phyloP scores from a whole-genome alignment of 2,888 invertebrate genomes.

The Ashinkailepas kermadecensis region DNA sequence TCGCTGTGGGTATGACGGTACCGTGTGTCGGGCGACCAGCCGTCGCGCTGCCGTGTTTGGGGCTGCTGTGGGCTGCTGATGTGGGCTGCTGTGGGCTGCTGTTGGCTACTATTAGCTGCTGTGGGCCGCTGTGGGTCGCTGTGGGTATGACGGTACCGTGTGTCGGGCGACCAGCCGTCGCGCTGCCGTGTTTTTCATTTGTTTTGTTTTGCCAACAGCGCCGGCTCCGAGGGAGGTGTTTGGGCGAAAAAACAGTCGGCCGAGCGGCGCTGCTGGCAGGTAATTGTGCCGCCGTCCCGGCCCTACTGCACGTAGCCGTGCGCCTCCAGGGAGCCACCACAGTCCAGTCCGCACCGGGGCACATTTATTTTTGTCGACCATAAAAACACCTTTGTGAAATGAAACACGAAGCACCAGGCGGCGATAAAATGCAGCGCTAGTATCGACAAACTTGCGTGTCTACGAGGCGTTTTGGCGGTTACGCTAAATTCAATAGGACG shows the following conservation, averaged over 20 bases:
- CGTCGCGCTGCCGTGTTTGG: too few species aligned
- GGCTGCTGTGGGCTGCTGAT: too few species aligned
- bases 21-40: too few species aligned
- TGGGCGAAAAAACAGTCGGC: slow-evolving; percentile 11
- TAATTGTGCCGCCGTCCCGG: not conserved
- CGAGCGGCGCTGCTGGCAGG: not conserved
- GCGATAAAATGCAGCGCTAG: not conserved
- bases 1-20: too few species aligned
- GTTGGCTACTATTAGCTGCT: too few species aligned
- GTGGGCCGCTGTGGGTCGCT: too few species aligned
- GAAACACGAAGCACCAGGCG: not conserved
- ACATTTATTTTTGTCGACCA: slow-evolving; percentile 5
- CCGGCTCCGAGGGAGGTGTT: slow-evolving; percentile 1
- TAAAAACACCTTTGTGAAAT: slow-evolving; percentile 21
- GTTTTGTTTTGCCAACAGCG: not conserved
- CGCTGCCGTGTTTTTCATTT: slow-evolving; percentile 1
- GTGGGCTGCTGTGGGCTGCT: too few species aligned
- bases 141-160: too few species aligned
- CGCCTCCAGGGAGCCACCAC: not conserved
- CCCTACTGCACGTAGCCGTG: not conserved
- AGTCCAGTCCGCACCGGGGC: not conserved
- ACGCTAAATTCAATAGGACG: slow-evolving; percentile 21
- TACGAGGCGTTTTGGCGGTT: not conserved
- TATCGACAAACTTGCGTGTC: not conserved
- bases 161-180: too few species aligned